Evolutionary conservation across 2,113 vertebrate genomes (phyloP).

Genomic region (Eupsittula cactorum): DNA sequence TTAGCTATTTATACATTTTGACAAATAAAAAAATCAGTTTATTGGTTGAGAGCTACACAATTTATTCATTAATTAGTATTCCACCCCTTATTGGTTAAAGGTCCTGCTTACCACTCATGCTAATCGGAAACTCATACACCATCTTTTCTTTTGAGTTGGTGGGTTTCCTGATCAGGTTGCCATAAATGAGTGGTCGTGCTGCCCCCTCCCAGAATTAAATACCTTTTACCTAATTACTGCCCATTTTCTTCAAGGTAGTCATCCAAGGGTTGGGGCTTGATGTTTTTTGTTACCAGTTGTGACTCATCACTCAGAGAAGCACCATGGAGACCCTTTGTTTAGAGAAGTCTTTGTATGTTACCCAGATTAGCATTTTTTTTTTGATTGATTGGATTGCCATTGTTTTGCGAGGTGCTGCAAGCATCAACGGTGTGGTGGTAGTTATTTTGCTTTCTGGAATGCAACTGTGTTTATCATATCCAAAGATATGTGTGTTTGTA

Average conservation of each 20-base stretch:
- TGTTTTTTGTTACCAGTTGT: not conserved
- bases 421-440: not conserved
- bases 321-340: not conserved
- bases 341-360: not conserved
- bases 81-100: not conserved
- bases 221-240: not conserved
- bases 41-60: not conserved
- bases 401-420: not conserved
- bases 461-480: not conserved
- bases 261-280: not conserved
- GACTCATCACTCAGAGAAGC: not conserved
- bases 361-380: not conserved
- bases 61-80: not conserved
- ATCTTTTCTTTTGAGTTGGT: not conserved
- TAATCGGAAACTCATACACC: not conserved
- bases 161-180: not conserved
- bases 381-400: not conserved
- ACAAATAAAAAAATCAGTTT: not conserved
- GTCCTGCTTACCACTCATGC: not conserved
- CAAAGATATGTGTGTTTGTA: not conserved
- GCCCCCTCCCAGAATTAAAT: not conserved
- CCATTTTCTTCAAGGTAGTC: not conserved
- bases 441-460: not conserved
- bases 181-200: not conserved
- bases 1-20: not conserved